Evolutionary conservation across 92 coral and sea anemone species (phyloP).

Genomic region (Parazoanthus darwini): DNA sequence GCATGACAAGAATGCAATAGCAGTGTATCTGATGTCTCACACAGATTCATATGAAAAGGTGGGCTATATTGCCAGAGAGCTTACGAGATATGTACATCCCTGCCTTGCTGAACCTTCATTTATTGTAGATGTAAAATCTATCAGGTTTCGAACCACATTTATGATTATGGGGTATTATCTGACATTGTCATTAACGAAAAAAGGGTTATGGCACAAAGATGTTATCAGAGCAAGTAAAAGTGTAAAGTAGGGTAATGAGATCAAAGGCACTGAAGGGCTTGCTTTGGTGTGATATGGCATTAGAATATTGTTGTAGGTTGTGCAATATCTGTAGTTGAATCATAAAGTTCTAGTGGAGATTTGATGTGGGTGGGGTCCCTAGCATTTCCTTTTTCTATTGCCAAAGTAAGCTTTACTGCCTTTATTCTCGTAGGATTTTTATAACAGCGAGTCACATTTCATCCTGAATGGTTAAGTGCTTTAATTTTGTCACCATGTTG

Average conservation of each 20-base stretch:
- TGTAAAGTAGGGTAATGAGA: not conserved
- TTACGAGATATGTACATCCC: constrained; percentile 27
- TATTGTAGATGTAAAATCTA: constrained; percentile 14
- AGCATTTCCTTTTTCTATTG: no score
- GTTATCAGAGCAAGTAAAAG: constrained; percentile 22
- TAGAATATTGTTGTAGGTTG: no score
- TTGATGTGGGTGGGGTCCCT: no score
- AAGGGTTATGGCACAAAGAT: constrained; percentile 4
- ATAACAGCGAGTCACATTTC: no score
- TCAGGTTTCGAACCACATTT: constrained; percentile 40
- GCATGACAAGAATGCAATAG: constrained; percentile 33
- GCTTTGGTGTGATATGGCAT: no score
- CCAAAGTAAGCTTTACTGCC: no score
- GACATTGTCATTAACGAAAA: constrained; percentile 18
- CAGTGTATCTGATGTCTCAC: constrained; percentile 12
- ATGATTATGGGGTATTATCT: constrained; percentile 28
- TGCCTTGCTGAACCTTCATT: not conserved
- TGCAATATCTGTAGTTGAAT: no score
- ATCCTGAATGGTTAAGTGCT: no score
- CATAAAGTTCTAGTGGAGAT: no score
- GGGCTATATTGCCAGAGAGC: constrained; percentile 36
- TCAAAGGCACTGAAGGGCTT: no score
- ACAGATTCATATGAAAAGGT: constrained; percentile 29
- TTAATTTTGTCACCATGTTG: no score
- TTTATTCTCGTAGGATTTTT: no score